Base-by-base conservation (phyloP, 1,140 invertebrate species). In the Macrocentrus cingulum region DNA sequence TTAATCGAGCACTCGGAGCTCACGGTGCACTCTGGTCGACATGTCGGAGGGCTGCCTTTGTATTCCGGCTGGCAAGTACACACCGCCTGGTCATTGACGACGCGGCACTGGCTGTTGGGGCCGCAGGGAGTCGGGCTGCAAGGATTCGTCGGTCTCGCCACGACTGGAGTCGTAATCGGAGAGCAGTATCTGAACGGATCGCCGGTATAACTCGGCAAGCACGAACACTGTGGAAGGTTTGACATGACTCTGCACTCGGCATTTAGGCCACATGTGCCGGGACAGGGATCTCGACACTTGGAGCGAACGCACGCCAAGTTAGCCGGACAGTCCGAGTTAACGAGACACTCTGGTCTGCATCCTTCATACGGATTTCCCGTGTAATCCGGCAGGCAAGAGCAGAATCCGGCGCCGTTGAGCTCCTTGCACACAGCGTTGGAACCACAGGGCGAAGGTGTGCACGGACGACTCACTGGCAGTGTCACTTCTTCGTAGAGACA, bases 61-160 rank as follows among this genome's bases (percentile, higher is more conserved):
- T 82, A 85, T 53, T 78, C 80, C 7, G 80, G 78, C n/a, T 80
- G 69, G 62, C 85, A 87, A 23, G 81, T 81, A 61, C 85, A 87
- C 5, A 81, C 80, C 4, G 80, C 77, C 64, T 80, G 80, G 18
- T 72, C 76, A 50, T 78, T 80, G 1, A 80, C 60, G 22, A 79
- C 79, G 50, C 79, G 75, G 62, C 87, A 89, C 63, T 82, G 76
- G 57, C 84, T 85, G 66, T 91, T 91, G 29, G 85, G 83, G 46
- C 89, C 89, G 74, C 89, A 91, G 2, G 88, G 88, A 9, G 86
- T 87, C 48, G 87, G 87, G 64, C 82, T 79, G 66, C 88, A 89
- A 32, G 83, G 82, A 68, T 81, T 68, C 19, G 20, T 29, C 1
- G n/a, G n/a, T n/a, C n/a, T n/a, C n/a, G n/a, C n/a, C n/a, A n/a